Base-by-base conservation (phyloP, 2,888 invertebrate species). In the Erebia palarica region DNA sequence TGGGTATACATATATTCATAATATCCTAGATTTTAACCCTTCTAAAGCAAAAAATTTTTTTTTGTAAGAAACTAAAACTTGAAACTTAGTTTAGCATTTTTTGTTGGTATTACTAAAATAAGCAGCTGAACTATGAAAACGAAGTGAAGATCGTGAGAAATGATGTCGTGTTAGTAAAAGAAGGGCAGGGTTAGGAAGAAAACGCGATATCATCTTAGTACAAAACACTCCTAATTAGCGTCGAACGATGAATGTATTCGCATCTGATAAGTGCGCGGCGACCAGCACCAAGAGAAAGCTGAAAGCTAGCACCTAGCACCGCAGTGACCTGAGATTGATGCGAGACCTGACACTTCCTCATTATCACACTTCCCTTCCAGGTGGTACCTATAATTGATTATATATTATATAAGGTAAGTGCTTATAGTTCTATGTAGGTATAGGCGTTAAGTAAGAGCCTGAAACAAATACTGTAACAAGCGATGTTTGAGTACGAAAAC, bases 211-310 rank as follows among this genome's bases (percentile, higher is more conserved):
- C 71, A 69, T 75, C 68, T 58, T 11, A 44, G 53, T 49, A 66
- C 58, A 68, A 69, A 71, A 59, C 51, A 65, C 69, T 67, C 67
- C 72, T 73, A 75, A 73, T 75, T 75, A 75, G 70, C 69, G 70
- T 69, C 69, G 67, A 42, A 68, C 68, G 60, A 74, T 68, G 73
- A 67, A 78, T 77, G 70, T 65, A 36, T 68, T 60, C 58, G 75
- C 77, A 80, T 81, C 80, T 79, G 79, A 78, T 79, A 77, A 73
- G 65, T 58, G 49, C 63, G 49, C 64, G 58, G 68, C 66, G 64
- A 65, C 57, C 42, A 68, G 73, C 68, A 64, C 69, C 55, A 53
- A 69, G 75, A 73, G 75, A 77, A 77, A 78, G 78, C 77, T 75
- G 76, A 77, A 78, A 77, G 75, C 65, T 57, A 71, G 36, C 63